phyloP scores from a whole-genome alignment of 2,113 vertebrate species.

The Danionella cerebrum region DNA sequence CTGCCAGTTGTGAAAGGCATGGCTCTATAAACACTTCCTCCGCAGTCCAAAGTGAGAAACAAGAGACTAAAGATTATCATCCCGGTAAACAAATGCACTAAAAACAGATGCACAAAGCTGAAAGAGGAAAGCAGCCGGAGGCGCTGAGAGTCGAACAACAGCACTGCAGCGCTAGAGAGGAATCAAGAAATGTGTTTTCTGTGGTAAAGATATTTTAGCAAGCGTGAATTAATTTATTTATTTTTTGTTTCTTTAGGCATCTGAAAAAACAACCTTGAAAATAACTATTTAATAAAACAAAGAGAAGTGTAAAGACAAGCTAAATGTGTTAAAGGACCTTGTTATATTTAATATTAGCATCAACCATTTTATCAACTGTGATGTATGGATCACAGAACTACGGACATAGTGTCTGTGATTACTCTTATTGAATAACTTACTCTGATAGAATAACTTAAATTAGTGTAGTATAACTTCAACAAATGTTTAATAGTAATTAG shows the following conservation, averaged over 20 bases:
- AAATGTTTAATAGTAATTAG: too few species aligned
- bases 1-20: constrained; percentile 48
- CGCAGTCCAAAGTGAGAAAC: constrained; percentile 36
- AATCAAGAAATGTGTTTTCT: background rate
- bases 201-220: background rate
- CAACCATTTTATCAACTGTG: too few species aligned
- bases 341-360: background rate
- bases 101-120: constrained; percentile 37
- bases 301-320: background rate
- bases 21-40: constrained; percentile 54
- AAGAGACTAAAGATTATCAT: constrained; percentile 19
- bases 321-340: background rate
- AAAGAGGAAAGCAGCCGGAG: constrained; percentile 55
- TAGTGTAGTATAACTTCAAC: too few species aligned
- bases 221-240: background rate
- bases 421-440: too few species aligned
- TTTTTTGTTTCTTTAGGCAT: background rate
- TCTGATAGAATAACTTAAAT: too few species aligned
- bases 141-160: constrained; percentile 36
- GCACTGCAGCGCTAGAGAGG: constrained; percentile 36
- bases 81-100: constrained; percentile 26
- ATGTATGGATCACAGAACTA: too few species aligned
- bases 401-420: too few species aligned
- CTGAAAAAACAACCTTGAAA: background rate
- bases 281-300: background rate